Evolutionary conservation across 2,888 invertebrate genomes (phyloP).

Genomic region (Calliscelio sp.): DNA sequence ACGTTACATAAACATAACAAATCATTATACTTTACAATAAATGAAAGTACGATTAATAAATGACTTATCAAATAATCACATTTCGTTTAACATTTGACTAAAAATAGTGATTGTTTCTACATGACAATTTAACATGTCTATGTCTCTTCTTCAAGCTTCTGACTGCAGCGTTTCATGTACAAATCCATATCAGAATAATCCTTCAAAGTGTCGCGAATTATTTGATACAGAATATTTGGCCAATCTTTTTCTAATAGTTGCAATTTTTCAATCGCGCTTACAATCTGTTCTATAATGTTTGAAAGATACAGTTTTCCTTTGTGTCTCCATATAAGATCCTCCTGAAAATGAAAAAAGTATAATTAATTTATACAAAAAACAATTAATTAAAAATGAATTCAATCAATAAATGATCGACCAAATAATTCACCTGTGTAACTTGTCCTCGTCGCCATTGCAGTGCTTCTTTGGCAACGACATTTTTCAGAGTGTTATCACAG

Average conservation of each 20-base stretch:
- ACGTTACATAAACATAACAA: no score
- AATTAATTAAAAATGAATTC: no score
- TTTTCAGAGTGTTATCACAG: conserved; percentile 91
- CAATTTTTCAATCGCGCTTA: conserved; percentile 92
- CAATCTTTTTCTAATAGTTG: conserved; percentile 91
- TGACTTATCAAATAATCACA: no score
- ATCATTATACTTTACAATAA: not conserved
- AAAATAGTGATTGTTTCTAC: no score
- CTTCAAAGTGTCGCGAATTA: conserved; percentile 91
- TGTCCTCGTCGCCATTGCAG: conserved; percentile 91
- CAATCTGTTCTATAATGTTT: conserved; percentile 90
- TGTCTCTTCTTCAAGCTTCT: conserved; percentile 43
- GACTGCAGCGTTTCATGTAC: conserved; percentile 89
- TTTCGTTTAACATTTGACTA: no score
- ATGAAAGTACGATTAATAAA: no score
- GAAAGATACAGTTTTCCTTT: conserved; percentile 91
- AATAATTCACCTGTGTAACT: conserved; percentile 85
- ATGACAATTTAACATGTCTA: conserved; percentile 4
- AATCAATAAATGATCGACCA: no score
- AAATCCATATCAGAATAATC: conserved; percentile 94
- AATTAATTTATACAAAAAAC: no score
- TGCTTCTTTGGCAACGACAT: conserved; percentile 95
- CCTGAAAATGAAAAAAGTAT: conserved; percentile 85
- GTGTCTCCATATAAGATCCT: conserved; percentile 91
- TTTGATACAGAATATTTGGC: conserved; percentile 91